Evolutionary conservation across 2,888 invertebrate genomes (phyloP).

Genomic region (Anaspis maculata): DNA sequence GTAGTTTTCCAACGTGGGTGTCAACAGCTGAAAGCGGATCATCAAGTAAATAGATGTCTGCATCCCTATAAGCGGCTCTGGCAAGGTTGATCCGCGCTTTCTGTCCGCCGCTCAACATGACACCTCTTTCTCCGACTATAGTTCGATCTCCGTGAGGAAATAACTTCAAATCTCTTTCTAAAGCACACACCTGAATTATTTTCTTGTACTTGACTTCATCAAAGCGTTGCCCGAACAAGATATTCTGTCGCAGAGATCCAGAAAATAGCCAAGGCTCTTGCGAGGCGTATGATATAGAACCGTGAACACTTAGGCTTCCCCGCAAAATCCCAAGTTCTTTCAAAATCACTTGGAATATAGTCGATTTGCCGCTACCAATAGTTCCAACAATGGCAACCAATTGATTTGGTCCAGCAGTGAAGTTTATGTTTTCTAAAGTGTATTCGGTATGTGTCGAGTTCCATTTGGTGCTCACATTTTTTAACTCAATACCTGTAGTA

Average conservation of each 20-base stretch:
- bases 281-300: constrained; percentile 65
- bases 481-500: constrained; percentile 24
- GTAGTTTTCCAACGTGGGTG: constrained; percentile 74
- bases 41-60: constrained; percentile 78
- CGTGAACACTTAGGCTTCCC: constrained; percentile 58
- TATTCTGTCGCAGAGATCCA: constrained; percentile 79
- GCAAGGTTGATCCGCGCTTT: constrained; percentile 80
- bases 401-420: constrained; percentile 54
- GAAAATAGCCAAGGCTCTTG: constrained; percentile 81
- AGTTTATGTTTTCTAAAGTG: constrained; percentile 50
- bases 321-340: constrained; percentile 59
- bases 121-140: constrained; percentile 65
- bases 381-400: constrained; percentile 50
- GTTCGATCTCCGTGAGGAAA: constrained; percentile 74
- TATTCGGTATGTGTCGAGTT: background rate
- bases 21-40: constrained; percentile 88
- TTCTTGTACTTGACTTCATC: constrained; percentile 56
- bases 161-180: constrained; percentile 61
- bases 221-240: constrained; percentile 75
- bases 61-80: constrained; percentile 72
- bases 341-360: constrained; percentile 48
- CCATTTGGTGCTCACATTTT: constrained; percentile 2
- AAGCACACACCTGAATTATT: constrained; percentile 59
- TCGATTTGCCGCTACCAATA: constrained; percentile 56
- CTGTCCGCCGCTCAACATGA: constrained; percentile 69